Conservation (phyloP, 2,113 vertebrate species). For the Hydrolagus affinis region DNA sequence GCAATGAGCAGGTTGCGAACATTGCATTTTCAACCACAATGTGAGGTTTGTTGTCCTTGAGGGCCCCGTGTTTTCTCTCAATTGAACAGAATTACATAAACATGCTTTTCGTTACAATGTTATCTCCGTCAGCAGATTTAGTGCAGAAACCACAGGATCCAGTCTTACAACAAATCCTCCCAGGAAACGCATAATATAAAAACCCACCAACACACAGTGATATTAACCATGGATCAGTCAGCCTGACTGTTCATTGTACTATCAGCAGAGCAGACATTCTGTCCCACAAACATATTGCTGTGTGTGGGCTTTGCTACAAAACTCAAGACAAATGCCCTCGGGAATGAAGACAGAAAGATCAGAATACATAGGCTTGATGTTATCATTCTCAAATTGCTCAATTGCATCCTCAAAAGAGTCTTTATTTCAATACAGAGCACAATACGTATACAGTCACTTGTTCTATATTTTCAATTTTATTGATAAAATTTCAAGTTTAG, state of each 20-base stretch:
- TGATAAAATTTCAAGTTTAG: too few species aligned
- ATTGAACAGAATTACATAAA: conserved; percentile 26
- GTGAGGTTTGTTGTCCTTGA: conserved; percentile 3
- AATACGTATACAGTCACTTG: neutral
- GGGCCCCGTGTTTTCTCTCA: neutral
- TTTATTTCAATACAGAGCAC: conserved; percentile 1
- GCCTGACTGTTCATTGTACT: neutral
- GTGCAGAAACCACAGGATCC: neutral
- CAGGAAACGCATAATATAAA: neutral
- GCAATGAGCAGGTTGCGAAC: too few species aligned
- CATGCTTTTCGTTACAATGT: conserved; percentile 4
- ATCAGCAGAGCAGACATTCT: neutral
- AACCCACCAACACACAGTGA: neutral
- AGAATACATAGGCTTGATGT: conserved; percentile 3
- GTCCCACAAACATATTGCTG: neutral
- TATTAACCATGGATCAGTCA: conserved; percentile 7
- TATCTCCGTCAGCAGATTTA: conserved; percentile 15
- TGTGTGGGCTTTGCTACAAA: neutral
- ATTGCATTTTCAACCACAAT: neutral
- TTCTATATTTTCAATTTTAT: too few species aligned
- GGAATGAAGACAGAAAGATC: conserved; percentile 13
- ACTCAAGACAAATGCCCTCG: neutral
- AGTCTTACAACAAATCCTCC: neutral
- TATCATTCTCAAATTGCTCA: conserved; percentile 2
- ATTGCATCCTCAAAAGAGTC: neutral